Evolutionary conservation across 2,888 invertebrate genomes (phyloP).

Genomic region (Trachelus iudaicus): DNA sequence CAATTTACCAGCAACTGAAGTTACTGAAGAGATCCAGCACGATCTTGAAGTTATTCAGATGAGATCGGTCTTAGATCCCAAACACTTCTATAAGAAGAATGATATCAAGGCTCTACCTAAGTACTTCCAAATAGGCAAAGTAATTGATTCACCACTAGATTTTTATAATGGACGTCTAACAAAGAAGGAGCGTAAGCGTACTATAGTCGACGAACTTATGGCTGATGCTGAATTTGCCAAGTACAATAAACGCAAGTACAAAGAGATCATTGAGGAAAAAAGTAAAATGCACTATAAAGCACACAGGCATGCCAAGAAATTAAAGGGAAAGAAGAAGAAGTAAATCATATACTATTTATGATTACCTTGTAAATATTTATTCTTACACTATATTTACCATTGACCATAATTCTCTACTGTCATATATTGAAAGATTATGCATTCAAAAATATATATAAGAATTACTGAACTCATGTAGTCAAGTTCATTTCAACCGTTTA

Average conservation of each 20-base stretch:
- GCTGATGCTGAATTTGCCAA: conserved; percentile 88
- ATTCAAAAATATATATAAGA: conserved; percentile 4
- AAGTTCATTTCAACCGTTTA: not conserved
- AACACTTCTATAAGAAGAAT: conserved; percentile 94
- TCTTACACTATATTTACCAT: not conserved
- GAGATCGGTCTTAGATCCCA: conserved; percentile 91
- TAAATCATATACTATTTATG: conserved; percentile 50
- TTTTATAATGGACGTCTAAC: conserved; percentile 86
- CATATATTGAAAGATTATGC: not conserved
- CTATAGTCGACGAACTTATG: conserved; percentile 93
- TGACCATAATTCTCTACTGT: not conserved
- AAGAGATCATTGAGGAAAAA: conserved; percentile 79
- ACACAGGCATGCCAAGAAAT: conserved; percentile 73
- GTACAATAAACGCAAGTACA: conserved; percentile 83
- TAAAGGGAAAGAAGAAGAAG: conserved; percentile 76
- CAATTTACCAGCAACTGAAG: conserved; percentile 86
- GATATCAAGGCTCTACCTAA: conserved; percentile 89
- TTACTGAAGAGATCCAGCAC: conserved; percentile 88
- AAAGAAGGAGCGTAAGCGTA: conserved; percentile 86
- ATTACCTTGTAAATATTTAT: not conserved
- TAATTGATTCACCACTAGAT: conserved; percentile 87
- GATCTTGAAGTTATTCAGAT: conserved; percentile 92
- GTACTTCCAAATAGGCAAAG: conserved; percentile 87
- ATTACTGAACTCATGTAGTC: not conserved
- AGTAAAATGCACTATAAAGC: conserved; percentile 78